These are phyloP conservation scores for Nomada hirtipes DNA, from an alignment of 2,888 invertebrate genomes.

Conservation along the genomic window DNA sequence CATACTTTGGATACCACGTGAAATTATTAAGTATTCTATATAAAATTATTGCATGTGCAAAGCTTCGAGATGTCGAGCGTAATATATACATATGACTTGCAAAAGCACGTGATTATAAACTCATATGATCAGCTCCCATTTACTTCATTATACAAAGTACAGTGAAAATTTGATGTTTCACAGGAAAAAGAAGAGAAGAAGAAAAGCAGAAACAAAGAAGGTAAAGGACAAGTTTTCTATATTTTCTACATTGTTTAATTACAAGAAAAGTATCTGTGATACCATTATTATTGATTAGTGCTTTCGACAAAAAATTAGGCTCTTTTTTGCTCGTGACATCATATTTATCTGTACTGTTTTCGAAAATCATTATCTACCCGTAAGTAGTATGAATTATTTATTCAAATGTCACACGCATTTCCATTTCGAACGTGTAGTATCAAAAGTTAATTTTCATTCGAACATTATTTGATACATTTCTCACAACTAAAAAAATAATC, in stretches of 20 bases:
- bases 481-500: background rate
- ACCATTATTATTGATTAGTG: background rate
- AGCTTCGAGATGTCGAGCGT: slow-evolving; percentile 15
- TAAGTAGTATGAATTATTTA: background rate
- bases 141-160: slow-evolving; percentile 23
- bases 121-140: slow-evolving; percentile 17
- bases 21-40: background rate
- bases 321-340: background rate
- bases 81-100: slow-evolving; percentile 19
- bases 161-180: slow-evolving; percentile 80
- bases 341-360: background rate
- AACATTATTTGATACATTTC: background rate
- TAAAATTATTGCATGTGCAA: slow-evolving; percentile 42
- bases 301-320: background rate
- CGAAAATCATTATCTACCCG: background rate
- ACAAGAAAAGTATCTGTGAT: background rate
- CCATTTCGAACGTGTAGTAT: background rate
- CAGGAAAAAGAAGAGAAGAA: slow-evolving; percentile 95
- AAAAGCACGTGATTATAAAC: background rate
- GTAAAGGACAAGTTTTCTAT: slow-evolving; percentile 84
- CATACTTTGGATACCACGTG: slow-evolving; percentile 2
- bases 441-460: background rate
- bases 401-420: background rate
- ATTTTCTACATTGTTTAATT: background rate
- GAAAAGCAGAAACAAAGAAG: slow-evolving; percentile 96